Percentiles rank a stretch among this genome's conserved stretches.
These are phyloP conservation scores for Hirtodrosophila confusa DNA, from an alignment of 2,888 invertebrate species.

Conservation along the genomic window DNA sequence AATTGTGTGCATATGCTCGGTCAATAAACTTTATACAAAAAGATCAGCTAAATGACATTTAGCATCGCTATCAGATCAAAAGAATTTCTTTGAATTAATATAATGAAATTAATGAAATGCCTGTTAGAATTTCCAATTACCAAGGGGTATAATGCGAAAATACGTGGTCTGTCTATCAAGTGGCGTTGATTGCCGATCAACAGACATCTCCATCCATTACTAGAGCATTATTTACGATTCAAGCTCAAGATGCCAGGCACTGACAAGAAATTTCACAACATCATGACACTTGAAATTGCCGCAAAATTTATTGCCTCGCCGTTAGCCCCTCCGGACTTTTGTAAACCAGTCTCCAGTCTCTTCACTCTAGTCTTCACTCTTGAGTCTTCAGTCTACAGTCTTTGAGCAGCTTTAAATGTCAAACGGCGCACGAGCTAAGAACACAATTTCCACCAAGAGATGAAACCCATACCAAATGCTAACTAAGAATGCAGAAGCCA, in stretches of 20 bases:
- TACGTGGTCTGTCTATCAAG: conserved; percentile 59
- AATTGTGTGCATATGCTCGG: conserved; percentile 10
- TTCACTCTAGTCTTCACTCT: no score
- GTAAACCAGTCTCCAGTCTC: conserved; percentile 46
- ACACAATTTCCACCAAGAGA: conserved; percentile 51
- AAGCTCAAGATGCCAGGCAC: conserved; percentile 72
- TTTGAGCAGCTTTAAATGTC: conserved; percentile 46
- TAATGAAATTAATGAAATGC: conserved; percentile 39
- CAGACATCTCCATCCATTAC: conserved; percentile 57
- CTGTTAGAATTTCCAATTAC: conserved; percentile 54
- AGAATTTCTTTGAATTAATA: conserved; percentile 26
- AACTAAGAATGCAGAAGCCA: conserved; percentile 45
- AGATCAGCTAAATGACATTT: background rate
- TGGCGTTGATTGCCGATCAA: conserved; percentile 40
- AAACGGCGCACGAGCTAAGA: conserved; percentile 58
- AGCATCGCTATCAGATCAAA: conserved; percentile 21
- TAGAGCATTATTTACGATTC: conserved; percentile 77
- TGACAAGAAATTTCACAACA: conserved; percentile 76
- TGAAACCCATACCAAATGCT: conserved; percentile 43
- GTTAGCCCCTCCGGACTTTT: conserved; percentile 25
- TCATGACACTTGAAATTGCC: conserved; percentile 63
- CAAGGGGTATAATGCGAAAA: background rate
- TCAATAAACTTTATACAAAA: conserved; percentile 37
- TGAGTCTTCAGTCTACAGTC: conserved; percentile 29
- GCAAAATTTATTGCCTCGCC: conserved; percentile 68